Percentiles rank a stretch among this genome's conserved stretches.
Conservation (phyloP, 2,888 invertebrate species). For the Mythimna vitellina region DNA sequence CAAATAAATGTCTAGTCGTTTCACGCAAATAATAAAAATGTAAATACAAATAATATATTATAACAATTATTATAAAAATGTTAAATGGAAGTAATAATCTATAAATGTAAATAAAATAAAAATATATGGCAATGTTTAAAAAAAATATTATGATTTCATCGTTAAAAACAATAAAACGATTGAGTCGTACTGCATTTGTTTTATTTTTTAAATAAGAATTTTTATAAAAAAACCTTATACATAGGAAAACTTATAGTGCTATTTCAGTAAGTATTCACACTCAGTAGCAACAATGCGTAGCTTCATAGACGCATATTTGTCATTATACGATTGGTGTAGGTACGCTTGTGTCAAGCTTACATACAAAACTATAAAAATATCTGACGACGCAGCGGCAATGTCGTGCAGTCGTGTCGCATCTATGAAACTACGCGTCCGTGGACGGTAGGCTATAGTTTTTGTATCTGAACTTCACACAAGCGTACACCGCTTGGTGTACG, state of each 20-base stretch:
- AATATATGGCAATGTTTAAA: slow-evolving; percentile 59
- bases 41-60: slow-evolving; percentile 60
- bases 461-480: too few species aligned
- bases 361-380: too few species aligned
- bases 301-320: too few species aligned
- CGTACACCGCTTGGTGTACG: too few species aligned
- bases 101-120: slow-evolving; percentile 62
- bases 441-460: too few species aligned
- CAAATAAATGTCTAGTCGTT: slow-evolving; percentile 60
- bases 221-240: not conserved
- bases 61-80: slow-evolving; percentile 40
- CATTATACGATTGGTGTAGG: too few species aligned
- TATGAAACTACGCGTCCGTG: too few species aligned
- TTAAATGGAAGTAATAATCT: slow-evolving; percentile 56
- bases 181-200: slow-evolving; percentile 68
- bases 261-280: too few species aligned
- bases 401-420: too few species aligned
- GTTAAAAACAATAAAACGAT: slow-evolving; percentile 74
- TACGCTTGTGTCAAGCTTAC: too few species aligned
- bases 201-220: slow-evolving; percentile 17
- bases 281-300: too few species aligned
- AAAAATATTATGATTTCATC: slow-evolving; percentile 63
- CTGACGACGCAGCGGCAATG: too few species aligned
- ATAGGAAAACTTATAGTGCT: not conserved
- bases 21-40: slow-evolving; percentile 53